Evolutionary conservation across 2,113 vertebrate genomes (phyloP).

Genomic region (Vanacampus margaritifer): DNA sequence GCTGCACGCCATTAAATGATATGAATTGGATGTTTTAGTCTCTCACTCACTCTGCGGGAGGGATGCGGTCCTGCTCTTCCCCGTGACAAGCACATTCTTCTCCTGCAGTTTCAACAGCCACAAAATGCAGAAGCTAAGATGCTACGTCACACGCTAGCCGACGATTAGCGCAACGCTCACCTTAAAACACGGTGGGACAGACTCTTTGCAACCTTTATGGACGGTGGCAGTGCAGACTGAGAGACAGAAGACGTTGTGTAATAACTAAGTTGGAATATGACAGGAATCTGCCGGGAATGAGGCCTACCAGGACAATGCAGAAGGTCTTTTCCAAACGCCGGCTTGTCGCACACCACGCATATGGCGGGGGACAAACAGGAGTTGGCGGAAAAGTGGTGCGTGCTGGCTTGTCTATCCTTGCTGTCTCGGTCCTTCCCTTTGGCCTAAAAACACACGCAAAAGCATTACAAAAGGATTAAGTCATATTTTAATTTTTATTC

Average conservation of each 20-base stretch:
- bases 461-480: constrained; percentile 20
- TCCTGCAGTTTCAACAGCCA: constrained; percentile 82
- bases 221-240: constrained; percentile 82
- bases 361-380: constrained; percentile 76
- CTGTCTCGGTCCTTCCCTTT: constrained; percentile 87
- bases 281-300: neutral
- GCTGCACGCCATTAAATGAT: too few species aligned
- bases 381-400: constrained; percentile 80
- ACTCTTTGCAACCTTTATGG: constrained; percentile 88
- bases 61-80: constrained; percentile 78
- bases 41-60: constrained; percentile 85
- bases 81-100: constrained; percentile 64
- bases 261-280: too few species aligned
- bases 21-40: neutral
- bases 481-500: neutral
- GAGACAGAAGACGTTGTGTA: constrained; percentile 26
- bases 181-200: constrained; percentile 79
- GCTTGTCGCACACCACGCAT: constrained; percentile 86
- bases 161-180: constrained; percentile 47
- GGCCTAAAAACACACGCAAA: constrained; percentile 72
- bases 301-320: constrained; percentile 83
- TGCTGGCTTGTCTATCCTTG: constrained; percentile 80
- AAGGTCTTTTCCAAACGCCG: constrained; percentile 82
- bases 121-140: constrained; percentile 16
- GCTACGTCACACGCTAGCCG: too few species aligned